Conservation (phyloP, 2,888 invertebrate species). For the Chrysotoxum bicinctum region DNA sequence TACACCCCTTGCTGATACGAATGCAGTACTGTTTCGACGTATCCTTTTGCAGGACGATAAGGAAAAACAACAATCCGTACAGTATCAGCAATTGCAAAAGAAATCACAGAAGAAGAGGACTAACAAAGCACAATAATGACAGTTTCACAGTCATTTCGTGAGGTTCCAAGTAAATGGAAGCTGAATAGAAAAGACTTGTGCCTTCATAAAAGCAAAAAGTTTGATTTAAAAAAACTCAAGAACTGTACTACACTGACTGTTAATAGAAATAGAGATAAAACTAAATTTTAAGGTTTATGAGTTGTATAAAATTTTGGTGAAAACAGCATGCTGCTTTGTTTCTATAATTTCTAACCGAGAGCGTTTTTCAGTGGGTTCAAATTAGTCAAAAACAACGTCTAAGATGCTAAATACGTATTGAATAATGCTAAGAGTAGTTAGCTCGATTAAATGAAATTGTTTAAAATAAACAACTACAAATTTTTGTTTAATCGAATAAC, state of each 20-base stretch:
- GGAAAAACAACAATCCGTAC: constrained; percentile 37
- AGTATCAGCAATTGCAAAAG: constrained; percentile 38
- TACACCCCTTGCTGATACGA: constrained; percentile 66
- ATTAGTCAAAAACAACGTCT: no score
- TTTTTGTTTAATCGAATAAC: no score
- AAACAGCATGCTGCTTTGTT: background rate
- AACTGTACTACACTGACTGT: background rate
- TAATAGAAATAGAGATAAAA: background rate
- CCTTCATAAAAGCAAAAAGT: constrained; percentile 4
- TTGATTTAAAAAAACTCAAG: background rate
- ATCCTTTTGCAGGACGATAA: constrained; percentile 75
- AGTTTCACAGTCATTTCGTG: constrained; percentile 8
- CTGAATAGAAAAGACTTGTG: background rate
- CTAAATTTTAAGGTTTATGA: constrained; percentile 6
- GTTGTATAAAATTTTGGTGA: background rate
- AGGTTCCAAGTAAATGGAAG: background rate
- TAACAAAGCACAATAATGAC: constrained; percentile 48
- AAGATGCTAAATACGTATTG: no score
- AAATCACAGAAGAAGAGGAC: constrained; percentile 47
- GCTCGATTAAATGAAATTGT: no score
- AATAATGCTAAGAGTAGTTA: no score
- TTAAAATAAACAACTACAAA: no score
- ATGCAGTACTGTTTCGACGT: constrained; percentile 78
- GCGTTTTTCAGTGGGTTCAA: no score
- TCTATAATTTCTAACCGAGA: background rate